Conservation (phyloP, 2,888 invertebrate genomes). For the Erpobdella octoculata region DNA sequence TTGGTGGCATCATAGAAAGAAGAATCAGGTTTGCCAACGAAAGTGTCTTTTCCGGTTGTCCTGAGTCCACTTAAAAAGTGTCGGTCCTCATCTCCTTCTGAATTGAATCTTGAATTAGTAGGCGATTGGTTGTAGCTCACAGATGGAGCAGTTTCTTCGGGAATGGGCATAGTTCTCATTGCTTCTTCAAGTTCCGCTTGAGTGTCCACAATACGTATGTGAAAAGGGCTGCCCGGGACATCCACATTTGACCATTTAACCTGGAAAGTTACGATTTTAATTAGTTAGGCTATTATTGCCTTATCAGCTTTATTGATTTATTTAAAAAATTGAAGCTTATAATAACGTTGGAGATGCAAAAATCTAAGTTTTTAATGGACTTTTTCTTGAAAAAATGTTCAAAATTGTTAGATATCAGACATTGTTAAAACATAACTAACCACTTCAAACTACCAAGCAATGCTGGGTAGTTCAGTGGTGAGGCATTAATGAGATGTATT, state of each 20-base stretch:
- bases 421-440: too few species aligned
- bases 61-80: background rate
- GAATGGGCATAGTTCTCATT: background rate
- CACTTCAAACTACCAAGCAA: too few species aligned
- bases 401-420: too few species aligned
- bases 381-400: too few species aligned
- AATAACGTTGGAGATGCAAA: too few species aligned
- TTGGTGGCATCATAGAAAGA: background rate
- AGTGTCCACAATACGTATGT: slow-evolving; percentile 79
- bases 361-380: too few species aligned
- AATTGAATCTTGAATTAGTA: too few species aligned
- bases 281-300: background rate
- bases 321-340: too few species aligned
- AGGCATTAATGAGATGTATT: too few species aligned
- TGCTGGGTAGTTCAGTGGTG: too few species aligned
- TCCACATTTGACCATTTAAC: slow-evolving; percentile 92
- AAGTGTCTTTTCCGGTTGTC: background rate
- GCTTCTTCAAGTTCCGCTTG: background rate
- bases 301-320: too few species aligned
- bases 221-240: slow-evolving; percentile 95
- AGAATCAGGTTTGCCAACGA: background rate
- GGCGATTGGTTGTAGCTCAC: background rate
- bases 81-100: too few species aligned
- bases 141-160: background rate
- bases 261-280: background rate